Evolutionary conservation across 2,113 vertebrate genomes (phyloP).

Genomic region (Cariama cristata): DNA sequence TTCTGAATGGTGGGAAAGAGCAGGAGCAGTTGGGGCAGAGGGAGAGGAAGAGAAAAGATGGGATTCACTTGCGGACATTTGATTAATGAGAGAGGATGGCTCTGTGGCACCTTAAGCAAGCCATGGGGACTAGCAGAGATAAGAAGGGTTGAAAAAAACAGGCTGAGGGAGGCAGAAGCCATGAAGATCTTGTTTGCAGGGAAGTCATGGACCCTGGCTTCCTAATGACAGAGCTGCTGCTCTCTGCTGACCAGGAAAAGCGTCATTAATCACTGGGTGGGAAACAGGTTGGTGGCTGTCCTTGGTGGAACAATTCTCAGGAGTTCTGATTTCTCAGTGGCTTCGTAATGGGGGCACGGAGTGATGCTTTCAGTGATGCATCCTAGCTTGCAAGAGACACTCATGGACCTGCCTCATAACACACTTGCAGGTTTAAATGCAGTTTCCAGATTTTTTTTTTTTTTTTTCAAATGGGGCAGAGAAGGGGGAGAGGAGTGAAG

Average conservation of each 20-base stretch:
- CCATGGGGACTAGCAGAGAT: too few relatives aligned
- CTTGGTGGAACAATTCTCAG: not conserved
- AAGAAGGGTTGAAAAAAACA: not conserved
- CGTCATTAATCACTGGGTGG: not conserved
- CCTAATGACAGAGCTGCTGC: not conserved
- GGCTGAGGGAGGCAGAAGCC: not conserved
- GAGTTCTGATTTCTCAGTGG: not conserved
- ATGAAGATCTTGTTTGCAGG: not conserved
- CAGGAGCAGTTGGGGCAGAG: rapidly evolving
- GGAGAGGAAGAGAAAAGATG: not conserved
- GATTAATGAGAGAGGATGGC: not conserved
- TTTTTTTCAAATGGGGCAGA: not conserved
- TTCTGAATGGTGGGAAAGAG: not conserved
- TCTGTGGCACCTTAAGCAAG: not conserved
- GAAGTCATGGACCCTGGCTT: not conserved
- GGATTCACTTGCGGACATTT: not conserved
- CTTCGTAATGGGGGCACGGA: not conserved
- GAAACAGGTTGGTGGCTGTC: not conserved
- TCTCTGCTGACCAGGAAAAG: not conserved
- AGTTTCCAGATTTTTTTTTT: not conserved
- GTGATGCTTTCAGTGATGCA: not conserved
- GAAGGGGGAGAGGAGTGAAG: rapidly evolving
- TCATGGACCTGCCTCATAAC: not conserved
- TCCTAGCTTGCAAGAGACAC: not conserved
- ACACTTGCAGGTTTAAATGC: not conserved